These are phyloP conservation scores for Tenualosa ilisha DNA, from an alignment of 2,797 vertebrate genomes.

Conservation along the genomic window DNA sequence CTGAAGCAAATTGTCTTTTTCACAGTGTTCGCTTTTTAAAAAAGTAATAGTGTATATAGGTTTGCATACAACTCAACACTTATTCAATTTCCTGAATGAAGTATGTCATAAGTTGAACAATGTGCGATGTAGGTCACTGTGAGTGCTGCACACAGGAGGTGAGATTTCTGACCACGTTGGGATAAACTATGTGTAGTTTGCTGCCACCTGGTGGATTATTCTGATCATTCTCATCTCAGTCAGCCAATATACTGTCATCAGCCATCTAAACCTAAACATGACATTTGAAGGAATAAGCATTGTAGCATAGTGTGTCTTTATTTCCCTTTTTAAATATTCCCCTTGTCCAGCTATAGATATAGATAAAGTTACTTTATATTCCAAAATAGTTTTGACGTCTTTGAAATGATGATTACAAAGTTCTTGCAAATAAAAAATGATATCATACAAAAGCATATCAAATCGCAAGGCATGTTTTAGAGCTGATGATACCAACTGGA, in stretches of 20 bases:
- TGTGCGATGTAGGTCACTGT: neutral
- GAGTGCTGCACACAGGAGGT: neutral
- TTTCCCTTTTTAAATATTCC: neutral
- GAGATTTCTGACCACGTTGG: neutral
- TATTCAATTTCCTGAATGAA: neutral
- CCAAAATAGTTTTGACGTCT: neutral
- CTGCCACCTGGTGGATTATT: neutral
- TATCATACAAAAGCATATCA: neutral
- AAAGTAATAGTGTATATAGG: neutral
- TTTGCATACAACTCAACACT: neutral
- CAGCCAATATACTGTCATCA: neutral
- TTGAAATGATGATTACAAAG: constrained; percentile 19
- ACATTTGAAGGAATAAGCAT: neutral
- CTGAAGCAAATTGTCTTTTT: constrained; percentile 39
- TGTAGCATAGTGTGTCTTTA: neutral
- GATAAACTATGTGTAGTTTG: neutral
- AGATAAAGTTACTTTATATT: neutral
- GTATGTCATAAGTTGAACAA: neutral
- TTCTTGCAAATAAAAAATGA: neutral
- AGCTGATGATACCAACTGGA: neutral
- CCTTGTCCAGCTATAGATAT: neutral
- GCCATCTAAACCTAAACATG: neutral
- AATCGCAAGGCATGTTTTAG: neutral
- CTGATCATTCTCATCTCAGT: neutral
- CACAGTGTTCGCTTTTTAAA: neutral